Evolutionary conservation across 2,797 vertebrate genomes (phyloP).

Genomic region (Myripristis murdjan): DNA sequence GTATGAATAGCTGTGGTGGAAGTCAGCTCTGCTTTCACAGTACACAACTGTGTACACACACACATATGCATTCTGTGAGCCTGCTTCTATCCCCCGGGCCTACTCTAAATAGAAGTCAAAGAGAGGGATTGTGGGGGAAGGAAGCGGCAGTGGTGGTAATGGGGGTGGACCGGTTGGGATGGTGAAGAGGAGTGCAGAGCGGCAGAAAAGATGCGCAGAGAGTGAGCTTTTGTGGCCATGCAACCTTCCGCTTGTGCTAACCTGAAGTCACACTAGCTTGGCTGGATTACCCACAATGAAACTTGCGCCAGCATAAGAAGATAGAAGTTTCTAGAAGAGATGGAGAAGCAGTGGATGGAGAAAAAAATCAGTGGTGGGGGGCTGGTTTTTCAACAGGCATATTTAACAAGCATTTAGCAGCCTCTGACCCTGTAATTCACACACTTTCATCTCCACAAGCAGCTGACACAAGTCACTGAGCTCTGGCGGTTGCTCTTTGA

Average conservation of each 20-base stretch:
- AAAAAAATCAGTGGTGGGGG: constrained; percentile 1
- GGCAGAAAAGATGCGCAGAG: constrained; percentile 64
- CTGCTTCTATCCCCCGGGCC: constrained; percentile 75
- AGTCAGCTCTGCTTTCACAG: constrained; percentile 56
- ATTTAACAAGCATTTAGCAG: constrained; percentile 57
- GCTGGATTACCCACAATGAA: constrained; percentile 12
- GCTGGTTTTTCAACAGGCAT: constrained; percentile 28
- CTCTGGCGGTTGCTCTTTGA: constrained; percentile 38
- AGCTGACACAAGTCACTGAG: constrained; percentile 36
- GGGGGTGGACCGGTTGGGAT: constrained; percentile 41
- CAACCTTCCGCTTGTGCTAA: constrained; percentile 12
- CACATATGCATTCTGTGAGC: constrained; percentile 62
- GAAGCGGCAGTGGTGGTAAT: constrained; percentile 41
- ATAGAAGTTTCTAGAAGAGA: constrained; percentile 23
- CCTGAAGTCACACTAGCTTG: background rate
- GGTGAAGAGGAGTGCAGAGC: background rate
- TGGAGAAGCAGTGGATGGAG: background rate
- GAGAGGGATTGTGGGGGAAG: constrained; percentile 76
- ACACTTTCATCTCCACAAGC: constrained; percentile 62
- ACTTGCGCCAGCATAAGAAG: constrained; percentile 17
- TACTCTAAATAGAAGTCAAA: constrained; percentile 82
- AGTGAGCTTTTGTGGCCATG: constrained; percentile 59
- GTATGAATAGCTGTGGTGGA: constrained; percentile 43
- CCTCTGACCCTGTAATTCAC: constrained; percentile 73
- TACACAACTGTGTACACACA: constrained; percentile 56